These are phyloP conservation scores for Phrynocephalus versicolor DNA, from an alignment of 2,113 vertebrate species.

Conservation along the genomic window DNA sequence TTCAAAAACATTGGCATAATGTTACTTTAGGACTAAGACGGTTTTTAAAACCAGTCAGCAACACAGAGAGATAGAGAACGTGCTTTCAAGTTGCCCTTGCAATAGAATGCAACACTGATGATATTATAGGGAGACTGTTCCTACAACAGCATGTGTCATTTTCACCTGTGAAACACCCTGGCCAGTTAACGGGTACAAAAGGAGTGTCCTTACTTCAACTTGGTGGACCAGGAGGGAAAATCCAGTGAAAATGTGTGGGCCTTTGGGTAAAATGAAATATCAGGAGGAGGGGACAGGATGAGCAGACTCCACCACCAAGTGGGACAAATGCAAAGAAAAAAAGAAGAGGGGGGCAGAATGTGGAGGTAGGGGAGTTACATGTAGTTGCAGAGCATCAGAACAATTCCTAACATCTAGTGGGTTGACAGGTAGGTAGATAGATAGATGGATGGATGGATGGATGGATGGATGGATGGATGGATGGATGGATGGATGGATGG, in stretches of 20 bases:
- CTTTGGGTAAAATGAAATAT: background rate
- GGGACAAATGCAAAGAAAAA: no score
- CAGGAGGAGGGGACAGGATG: background rate
- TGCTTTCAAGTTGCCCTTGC: background rate
- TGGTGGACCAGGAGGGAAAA: background rate
- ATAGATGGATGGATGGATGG: no score
- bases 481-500: no score
- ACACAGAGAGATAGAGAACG: background rate
- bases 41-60: background rate
- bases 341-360: background rate
- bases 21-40: background rate
- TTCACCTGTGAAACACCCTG: background rate
- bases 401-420: background rate
- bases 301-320: no score
- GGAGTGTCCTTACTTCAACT: background rate
- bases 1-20: background rate
- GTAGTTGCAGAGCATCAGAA: background rate
- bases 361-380: background rate
- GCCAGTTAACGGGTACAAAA: background rate
- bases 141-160: background rate
- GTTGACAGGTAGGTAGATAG: no score
- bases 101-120: background rate
- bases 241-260: background rate
- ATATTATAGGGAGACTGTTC: background rate
- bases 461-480: background rate